Evolutionary conservation across 2,113 vertebrate species (phyloP), one percentile per base, ranked within the genome.

Genomic region (Chascanopsetta lugubris): DNA sequence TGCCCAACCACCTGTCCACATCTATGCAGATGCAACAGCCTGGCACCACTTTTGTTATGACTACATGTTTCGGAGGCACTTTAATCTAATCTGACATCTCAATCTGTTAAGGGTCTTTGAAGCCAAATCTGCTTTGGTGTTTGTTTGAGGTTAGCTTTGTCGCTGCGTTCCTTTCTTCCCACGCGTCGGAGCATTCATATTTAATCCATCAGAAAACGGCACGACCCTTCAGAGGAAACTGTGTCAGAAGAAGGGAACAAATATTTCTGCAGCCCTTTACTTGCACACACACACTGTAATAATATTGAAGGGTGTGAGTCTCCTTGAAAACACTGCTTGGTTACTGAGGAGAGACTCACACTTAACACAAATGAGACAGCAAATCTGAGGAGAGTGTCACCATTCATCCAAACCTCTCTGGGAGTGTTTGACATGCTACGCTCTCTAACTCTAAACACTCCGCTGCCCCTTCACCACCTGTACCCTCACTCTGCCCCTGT

Each of bases 61-160:
- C 80, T 86, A 56, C 61, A 74, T 82, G 83, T 86, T 86, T 84
- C 75, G 76, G 60, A 87, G 65, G 79, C 78, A 68, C 85, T 77
- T 69, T 68, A 81, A 87, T 88, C 75, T 82, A 81, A 87, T 86
- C 83, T 80, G 81, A 88, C 84, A 72, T 83, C 74, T 85, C 87
- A 87, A 87, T 88, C 88, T 87, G 88, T 82, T 74, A 65, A 75
- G 67, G 49, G n/a, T 81, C 85, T 87, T 83, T 89, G 79, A 87
- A 85, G 83, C 74, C 67, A 78, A 78, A 76, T 79, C 61, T 67
- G 45, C 82, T 65, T 72, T 70, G 57, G 53, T 74, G 75, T 85
- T 72, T 77, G 69, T 80, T 57, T 46, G 68, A 83, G 72, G 48
- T 82, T 53, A 34, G 61, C 74, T 69, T 59, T 77, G 75, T 80